These are phyloP conservation scores for Eulithis prunata DNA, from an alignment of 2,888 invertebrate species.

Conservation along the genomic window DNA sequence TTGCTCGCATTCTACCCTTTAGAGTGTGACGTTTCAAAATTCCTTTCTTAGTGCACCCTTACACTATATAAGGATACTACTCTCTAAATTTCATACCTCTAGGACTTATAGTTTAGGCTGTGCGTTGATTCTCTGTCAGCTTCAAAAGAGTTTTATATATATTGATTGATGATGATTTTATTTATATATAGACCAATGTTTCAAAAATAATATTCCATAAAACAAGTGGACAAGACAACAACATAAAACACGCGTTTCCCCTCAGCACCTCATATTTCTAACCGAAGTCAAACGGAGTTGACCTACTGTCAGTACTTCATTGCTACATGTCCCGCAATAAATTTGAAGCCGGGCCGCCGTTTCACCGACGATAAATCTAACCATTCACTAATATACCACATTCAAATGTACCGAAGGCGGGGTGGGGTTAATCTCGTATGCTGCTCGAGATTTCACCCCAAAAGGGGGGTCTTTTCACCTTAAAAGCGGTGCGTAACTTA, in stretches of 20 bases:
- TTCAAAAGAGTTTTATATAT: no score
- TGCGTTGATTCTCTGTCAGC: no score
- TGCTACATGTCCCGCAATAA: slow-evolving; percentile 57
- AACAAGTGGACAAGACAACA: background rate
- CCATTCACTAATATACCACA: slow-evolving; percentile 78
- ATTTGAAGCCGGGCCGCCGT: slow-evolving; percentile 65
- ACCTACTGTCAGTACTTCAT: slow-evolving; percentile 34
- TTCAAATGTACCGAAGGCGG: slow-evolving; percentile 68
- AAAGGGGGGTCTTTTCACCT: slow-evolving; percentile 39
- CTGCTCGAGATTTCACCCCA: slow-evolving; percentile 40
- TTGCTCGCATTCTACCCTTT: no score
- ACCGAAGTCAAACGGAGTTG: slow-evolving; percentile 20
- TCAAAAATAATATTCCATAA: background rate
- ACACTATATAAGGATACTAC: no score
- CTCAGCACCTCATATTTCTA: slow-evolving; percentile 16
- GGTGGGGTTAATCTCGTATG: slow-evolving; percentile 44
- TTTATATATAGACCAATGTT: background rate
- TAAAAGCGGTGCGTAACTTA: slow-evolving; percentile 50
- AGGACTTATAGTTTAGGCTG: no score
- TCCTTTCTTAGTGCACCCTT: no score
- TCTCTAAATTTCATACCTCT: no score
- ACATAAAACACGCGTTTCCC: slow-evolving; percentile 6
- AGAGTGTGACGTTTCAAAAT: no score
- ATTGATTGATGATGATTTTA: no score
- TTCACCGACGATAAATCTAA: slow-evolving; percentile 71